Evolutionary conservation across 2,888 invertebrate genomes (phyloP), one percentile per base, ranked within the genome.

Genomic region (Thymelicus acteon): DNA sequence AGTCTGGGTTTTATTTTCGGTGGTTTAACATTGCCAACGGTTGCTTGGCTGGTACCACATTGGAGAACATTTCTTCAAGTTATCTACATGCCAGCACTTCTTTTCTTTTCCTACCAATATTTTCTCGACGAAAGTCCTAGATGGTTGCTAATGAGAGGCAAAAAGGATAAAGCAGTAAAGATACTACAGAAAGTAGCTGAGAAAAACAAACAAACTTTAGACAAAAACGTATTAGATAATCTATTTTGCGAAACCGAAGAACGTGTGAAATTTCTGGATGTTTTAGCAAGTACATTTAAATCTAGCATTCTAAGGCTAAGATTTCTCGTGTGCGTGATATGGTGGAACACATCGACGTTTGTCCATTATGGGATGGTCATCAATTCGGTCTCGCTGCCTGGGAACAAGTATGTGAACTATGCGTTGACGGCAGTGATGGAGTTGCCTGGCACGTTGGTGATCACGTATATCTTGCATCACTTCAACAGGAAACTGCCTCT

Each of bases 311-410:
- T 93, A 63, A 75, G 90, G 6, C 84, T 82, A 19, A 83, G 93
- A 58, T 91, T 91, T 54, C 74, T 91, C 0, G 84, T 93, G 0
- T 93, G 92, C 65, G 75, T 91, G 0, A 79, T 86, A 0, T 92
- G 92, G 91, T 92, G 91, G 92, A 85, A 95, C 0, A 96, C 97
- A 0, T 96, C 96, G 63, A 96, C 96, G 0, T 95, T 97, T 74
- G 96, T 97, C 0, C 97, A 96, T 80, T 97, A 97, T 77, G 97
- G 97, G 0, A 83, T 97, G 74, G 95, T 96, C 1, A 93, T 97
- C 44, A 97, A 96, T 80, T 95, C 97, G 0, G 96, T 97, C 0
- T 94, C 96, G 0, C 85, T 97, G 47, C 95, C 95, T 76, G 97
- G 97, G 4, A 95, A 97, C 82, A 96, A 96, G 79, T 97, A 97